Conservation (phyloP, 2,113 vertebrate species). For the Cygnus buccinator region DNA sequence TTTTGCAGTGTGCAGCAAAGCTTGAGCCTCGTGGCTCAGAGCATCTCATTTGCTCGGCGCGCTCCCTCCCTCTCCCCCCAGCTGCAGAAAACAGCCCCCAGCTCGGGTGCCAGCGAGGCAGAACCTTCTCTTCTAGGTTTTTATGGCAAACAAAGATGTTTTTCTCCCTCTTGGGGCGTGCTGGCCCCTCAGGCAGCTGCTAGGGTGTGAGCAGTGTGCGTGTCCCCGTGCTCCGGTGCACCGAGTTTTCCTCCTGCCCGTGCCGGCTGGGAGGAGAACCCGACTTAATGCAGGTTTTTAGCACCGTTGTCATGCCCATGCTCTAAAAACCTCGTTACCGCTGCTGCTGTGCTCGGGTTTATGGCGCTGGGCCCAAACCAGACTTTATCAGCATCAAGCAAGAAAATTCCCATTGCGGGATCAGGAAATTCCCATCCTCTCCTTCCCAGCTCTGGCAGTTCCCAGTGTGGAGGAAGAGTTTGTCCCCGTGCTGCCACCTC, state of each 20-base stretch:
- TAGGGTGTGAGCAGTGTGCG: too few species aligned
- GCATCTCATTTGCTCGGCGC: fast-evolving
- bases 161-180: fast-evolving
- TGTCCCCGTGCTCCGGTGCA: too few species aligned
- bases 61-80: neutral
- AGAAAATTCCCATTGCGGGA: neutral
- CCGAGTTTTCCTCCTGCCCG: too few species aligned
- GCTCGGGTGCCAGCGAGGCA: fast-evolving
- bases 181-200: too few species aligned
- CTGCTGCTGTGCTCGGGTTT: neutral
- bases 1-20: neutral
- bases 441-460: neutral
- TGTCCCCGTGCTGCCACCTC: neutral
- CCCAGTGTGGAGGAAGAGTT: neutral
- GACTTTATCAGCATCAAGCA: neutral
- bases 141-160: neutral
- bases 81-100: neutral
- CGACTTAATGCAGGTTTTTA: fast-evolving
- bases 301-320: fast-evolving
- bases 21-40: fast-evolving
- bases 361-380: neutral
- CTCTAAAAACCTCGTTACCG: fast-evolving
- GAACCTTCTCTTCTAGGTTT: neutral
- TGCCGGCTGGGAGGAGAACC: neutral
- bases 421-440: neutral